These are phyloP conservation scores for Drosophila kepulauana DNA, from an alignment of 1,140 invertebrate species.

Conservation along the genomic window DNA sequence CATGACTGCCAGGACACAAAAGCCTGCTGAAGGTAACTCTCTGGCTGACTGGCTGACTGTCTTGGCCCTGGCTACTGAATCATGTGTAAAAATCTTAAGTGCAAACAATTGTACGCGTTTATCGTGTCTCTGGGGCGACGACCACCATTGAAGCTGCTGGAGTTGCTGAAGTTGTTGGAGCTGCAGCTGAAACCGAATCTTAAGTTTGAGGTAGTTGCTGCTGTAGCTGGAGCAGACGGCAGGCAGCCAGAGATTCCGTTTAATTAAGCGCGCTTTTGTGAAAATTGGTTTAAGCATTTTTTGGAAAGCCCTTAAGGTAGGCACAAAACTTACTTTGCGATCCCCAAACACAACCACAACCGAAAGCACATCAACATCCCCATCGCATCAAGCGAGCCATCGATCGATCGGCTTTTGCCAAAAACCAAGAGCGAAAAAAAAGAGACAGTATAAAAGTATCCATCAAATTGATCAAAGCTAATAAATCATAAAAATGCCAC, in stretches of 20 bases:
- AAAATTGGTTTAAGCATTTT: constrained; percentile 82
- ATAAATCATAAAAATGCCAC: constrained; percentile 78
- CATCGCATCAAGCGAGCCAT: constrained; percentile 38
- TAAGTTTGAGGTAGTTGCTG: background rate
- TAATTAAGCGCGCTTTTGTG: constrained; percentile 75
- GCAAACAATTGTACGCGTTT: constrained; percentile 85
- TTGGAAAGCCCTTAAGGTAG: constrained; percentile 77
- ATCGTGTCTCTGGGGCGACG: constrained; percentile 82
- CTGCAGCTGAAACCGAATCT: constrained; percentile 29
- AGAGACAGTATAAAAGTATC: constrained; percentile 50
- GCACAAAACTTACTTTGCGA: constrained; percentile 23
- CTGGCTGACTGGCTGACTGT: constrained; percentile 21
- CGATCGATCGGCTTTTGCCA: constrained; percentile 61
- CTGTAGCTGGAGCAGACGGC: constrained; percentile 6
- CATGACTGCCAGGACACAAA: constrained; percentile 71
- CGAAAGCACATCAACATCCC: background rate
- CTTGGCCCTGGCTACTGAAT: constrained; percentile 75
- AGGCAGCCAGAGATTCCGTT: constrained; percentile 69
- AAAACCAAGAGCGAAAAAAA: constrained; percentile 56
- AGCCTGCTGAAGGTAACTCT: constrained; percentile 33
- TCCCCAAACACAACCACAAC: background rate
- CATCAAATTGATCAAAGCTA: constrained; percentile 82
- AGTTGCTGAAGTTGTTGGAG: background rate
- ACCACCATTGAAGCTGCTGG: constrained; percentile 77
- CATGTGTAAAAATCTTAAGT: constrained; percentile 85